A percentile compares a stretch with the other conserved stretches of the same genome.
Evolutionary conservation across 2,113 vertebrate species (phyloP).

Genomic region (Anseranas semipalmata): DNA sequence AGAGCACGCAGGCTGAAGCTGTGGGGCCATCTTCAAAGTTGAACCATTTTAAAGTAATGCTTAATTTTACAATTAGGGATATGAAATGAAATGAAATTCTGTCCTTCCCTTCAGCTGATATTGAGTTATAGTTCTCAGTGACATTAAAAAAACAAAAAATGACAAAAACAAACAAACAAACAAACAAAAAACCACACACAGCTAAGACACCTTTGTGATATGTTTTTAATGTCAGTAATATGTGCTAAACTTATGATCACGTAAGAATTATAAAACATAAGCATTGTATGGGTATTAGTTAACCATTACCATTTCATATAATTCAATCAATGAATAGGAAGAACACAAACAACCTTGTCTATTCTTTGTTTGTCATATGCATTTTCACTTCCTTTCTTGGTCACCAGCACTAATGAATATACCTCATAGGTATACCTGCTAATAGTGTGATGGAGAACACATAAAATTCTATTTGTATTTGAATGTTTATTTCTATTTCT

Average conservation of each 20-base stretch:
- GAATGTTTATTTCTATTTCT: not conserved
- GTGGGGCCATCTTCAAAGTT: not conserved
- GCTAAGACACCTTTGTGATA: not conserved
- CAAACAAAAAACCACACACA: not conserved
- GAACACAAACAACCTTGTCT: not conserved
- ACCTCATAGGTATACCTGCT: not conserved
- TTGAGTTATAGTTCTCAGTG: not conserved
- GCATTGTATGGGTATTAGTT: not conserved
- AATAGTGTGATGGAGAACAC: not conserved
- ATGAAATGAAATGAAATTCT: not conserved
- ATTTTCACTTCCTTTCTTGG: not conserved
- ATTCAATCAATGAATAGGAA: not conserved
- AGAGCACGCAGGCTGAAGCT: not conserved
- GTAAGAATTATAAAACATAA: not conserved
- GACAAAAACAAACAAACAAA: accelerated
- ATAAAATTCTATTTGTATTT: not conserved
- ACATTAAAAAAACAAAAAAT: not conserved
- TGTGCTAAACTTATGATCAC: not conserved
- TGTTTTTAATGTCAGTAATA: not conserved
- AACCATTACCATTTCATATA: not conserved
- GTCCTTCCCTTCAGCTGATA: not conserved
- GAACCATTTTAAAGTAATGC: not conserved
- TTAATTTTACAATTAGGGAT: not conserved
- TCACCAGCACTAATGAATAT: not conserved
- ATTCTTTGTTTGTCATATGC: not conserved